Conservation (phyloP, 2,888 invertebrate genomes). For the Chironomus tentans region DNA sequence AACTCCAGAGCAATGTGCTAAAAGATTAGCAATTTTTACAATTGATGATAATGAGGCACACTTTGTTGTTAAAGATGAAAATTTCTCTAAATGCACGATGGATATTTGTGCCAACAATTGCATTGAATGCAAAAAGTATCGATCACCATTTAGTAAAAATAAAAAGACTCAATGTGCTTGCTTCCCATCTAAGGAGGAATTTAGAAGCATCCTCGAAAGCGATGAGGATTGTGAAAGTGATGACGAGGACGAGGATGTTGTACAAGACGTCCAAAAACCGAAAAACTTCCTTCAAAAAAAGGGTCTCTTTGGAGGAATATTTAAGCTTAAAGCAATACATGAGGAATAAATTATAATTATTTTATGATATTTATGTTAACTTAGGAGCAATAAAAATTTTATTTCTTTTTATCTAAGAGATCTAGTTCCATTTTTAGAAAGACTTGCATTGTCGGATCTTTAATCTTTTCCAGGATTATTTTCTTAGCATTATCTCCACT, state of each 20-base stretch:
- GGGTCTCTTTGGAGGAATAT: too few relatives aligned
- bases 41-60: slow-evolving; percentile 4
- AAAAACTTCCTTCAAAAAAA: too few relatives aligned
- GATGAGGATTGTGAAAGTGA: slow-evolving; percentile 1
- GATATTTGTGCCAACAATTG: slow-evolving; percentile 24
- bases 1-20: background rate
- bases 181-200: background rate
- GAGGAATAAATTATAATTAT: background rate
- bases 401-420: slow-evolving; percentile 34
- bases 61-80: background rate
- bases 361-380: background rate
- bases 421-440: slow-evolving; percentile 72
- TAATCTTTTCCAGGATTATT: slow-evolving; percentile 62
- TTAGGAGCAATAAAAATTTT: too few relatives aligned
- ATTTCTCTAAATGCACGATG: background rate
- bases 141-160: slow-evolving; percentile 15
- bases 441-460: slow-evolving; percentile 73
- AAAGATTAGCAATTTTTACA: background rate
- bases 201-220: slow-evolving; percentile 2
- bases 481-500: slow-evolving; percentile 60
- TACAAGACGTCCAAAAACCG: background rate
- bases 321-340: background rate
- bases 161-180: slow-evolving; percentile 2
- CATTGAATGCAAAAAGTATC: slow-evolving; percentile 17
- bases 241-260: slow-evolving; percentile 5